A percentile compares a stretch with the other conserved stretches of the same genome.
These are phyloP conservation scores for Torymus tubicola DNA, from an alignment of 2,888 invertebrate genomes.

Conservation along the genomic window DNA sequence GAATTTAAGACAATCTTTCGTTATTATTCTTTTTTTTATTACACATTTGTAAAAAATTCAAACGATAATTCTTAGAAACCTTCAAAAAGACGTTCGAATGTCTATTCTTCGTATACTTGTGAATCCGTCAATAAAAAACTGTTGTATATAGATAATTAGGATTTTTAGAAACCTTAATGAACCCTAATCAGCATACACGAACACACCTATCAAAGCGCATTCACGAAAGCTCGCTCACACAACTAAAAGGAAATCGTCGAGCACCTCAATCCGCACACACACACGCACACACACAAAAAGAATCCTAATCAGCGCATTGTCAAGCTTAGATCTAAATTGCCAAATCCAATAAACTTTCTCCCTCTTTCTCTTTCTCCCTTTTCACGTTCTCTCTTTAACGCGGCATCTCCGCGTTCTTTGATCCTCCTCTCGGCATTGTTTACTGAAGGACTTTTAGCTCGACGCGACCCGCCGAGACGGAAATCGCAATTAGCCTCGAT, in stretches of 20 bases:
- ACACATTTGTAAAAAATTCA: too few species aligned
- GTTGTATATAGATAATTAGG: too few species aligned
- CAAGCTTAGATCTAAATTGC: constrained; percentile 9
- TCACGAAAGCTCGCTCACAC: background rate
- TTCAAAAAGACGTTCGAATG: too few species aligned
- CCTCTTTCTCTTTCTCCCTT: too few species aligned
- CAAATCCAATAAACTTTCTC: constrained; percentile 17
- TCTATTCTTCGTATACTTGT: too few species aligned
- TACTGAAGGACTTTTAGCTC: constrained; percentile 49
- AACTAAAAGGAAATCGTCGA: constrained; percentile 42
- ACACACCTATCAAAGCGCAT: too few species aligned
- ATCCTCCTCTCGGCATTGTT: constrained; percentile 46
- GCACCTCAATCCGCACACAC: background rate
- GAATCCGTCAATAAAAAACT: too few species aligned
- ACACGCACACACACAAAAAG: background rate
- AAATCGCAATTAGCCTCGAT: constrained; percentile 58
- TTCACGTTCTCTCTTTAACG: too few species aligned
- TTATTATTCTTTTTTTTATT: too few species aligned
- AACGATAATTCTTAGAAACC: too few species aligned
- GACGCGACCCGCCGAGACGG: constrained; percentile 47
- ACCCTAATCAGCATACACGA: background rate
- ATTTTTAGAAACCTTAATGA: background rate
- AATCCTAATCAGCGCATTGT: constrained; percentile 50
- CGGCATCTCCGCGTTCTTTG: constrained; percentile 19
- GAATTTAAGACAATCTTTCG: too few species aligned